phyloP scores from a whole-genome alignment of 2,113 vertebrate genomes.

The Corapipo altera region DNA sequence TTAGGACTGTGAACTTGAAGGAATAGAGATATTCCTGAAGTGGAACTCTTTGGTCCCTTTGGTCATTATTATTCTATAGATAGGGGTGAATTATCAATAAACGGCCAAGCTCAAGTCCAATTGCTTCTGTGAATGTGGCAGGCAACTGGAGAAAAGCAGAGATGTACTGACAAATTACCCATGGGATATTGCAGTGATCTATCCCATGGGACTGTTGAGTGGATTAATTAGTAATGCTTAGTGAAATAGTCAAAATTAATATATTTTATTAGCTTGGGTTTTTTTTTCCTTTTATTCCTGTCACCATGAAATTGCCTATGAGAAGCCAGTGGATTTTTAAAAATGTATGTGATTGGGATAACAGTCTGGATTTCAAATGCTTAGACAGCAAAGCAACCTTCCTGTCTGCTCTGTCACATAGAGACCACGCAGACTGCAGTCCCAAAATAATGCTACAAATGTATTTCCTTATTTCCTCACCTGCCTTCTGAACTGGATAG shows the following conservation, averaged over 20 bases:
- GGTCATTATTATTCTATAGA: background rate
- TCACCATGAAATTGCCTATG: background rate
- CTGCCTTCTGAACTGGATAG: background rate
- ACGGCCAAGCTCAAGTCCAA: background rate
- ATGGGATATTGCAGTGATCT: background rate
- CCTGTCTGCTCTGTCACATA: background rate
- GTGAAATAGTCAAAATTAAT: slow-evolving; percentile 18
- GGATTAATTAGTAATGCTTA: slow-evolving; percentile 43
- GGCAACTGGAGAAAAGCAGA: background rate
- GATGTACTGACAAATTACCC: background rate
- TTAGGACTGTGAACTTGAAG: background rate
- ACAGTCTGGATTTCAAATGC: background rate
- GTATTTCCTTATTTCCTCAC: background rate
- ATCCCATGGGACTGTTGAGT: background rate
- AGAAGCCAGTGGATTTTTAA: background rate
- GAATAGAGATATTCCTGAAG: background rate
- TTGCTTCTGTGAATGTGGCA: background rate
- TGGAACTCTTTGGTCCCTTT: background rate
- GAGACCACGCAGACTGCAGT: accelerated
- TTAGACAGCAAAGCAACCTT: background rate
- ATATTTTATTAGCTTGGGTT: background rate
- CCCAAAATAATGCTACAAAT: background rate
- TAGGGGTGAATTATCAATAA: background rate
- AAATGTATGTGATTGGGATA: background rate
- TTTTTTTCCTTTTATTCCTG: background rate